These are phyloP conservation scores for Rhysida immarginata DNA, from an alignment of 1,140 invertebrate genomes.

Conservation along the genomic window DNA sequence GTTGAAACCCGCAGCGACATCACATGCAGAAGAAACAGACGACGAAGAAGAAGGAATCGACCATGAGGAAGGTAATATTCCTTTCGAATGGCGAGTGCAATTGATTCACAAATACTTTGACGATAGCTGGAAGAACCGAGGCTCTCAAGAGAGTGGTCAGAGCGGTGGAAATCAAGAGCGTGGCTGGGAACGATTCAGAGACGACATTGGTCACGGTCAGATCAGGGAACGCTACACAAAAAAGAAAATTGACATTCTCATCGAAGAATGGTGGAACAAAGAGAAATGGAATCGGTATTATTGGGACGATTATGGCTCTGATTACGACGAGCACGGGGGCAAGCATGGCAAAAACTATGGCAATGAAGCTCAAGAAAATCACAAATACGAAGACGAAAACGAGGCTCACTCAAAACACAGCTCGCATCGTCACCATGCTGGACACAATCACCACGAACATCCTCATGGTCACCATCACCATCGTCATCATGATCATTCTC, in stretches of 20 bases:
- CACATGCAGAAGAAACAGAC: not conserved
- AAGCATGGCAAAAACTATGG: not conserved
- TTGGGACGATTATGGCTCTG: not conserved
- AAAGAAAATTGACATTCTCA: slow-evolving; percentile 5
- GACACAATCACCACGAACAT: not conserved
- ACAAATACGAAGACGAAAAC: not conserved
- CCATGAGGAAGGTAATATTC: not conserved
- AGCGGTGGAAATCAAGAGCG: not conserved
- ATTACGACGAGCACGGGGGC: not conserved
- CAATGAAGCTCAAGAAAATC: not conserved
- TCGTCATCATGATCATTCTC: not conserved
- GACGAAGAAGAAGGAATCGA: not conserved
- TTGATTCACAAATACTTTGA: not conserved
- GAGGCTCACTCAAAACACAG: not conserved
- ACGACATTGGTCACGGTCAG: not conserved
- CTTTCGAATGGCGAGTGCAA: slow-evolving; percentile 5
- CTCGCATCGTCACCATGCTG: not conserved
- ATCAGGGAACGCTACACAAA: not conserved
- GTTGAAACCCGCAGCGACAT: not conserved
- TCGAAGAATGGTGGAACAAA: slow-evolving; percentile 6
- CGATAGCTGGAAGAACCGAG: not conserved
- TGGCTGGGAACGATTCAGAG: not conserved
- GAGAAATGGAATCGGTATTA: slow-evolving; percentile 3
- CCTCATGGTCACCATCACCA: not conserved
- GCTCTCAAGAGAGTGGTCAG: not conserved